phyloP scores from a whole-genome alignment of 2,888 invertebrate genomes.

The Ornithoptera alexandrae region DNA sequence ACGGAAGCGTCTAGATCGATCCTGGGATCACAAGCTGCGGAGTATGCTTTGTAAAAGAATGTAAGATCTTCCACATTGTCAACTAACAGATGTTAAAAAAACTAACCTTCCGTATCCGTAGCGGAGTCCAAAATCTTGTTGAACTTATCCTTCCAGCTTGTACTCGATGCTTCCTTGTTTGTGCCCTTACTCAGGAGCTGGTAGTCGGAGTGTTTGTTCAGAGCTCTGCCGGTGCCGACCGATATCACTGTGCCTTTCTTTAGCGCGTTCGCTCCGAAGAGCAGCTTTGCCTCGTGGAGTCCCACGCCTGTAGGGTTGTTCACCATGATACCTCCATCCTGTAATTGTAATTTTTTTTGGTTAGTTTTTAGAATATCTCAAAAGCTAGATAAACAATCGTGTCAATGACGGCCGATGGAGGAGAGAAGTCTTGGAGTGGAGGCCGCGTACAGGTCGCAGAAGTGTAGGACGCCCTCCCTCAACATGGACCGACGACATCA shows the following conservation, averaged over 20 bases:
- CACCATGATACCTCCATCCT: constrained; percentile 91
- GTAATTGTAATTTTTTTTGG: background rate
- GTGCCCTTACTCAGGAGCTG: constrained; percentile 42
- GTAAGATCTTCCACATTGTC: background rate
- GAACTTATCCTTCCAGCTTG: constrained; percentile 88
- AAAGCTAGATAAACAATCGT: no score
- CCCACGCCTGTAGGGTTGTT: constrained; percentile 95
- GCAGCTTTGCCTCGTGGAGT: constrained; percentile 89
- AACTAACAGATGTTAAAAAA: background rate
- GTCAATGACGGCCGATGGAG: no score
- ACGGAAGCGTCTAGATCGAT: no score
- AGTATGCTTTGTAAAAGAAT: background rate
- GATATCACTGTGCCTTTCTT: constrained; percentile 87
- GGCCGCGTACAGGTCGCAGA: no score
- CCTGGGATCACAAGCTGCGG: no score
- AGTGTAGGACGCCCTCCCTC: no score
- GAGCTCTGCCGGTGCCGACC: constrained; percentile 87
- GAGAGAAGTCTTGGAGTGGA: no score
- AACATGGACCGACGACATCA: no score
- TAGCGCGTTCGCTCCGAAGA: constrained; percentile 88
- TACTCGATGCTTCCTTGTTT: constrained; percentile 48
- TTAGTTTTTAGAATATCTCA: no score
- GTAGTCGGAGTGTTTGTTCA: constrained; percentile 56
- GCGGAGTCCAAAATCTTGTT: constrained; percentile 90
- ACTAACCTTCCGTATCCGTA: constrained; percentile 89